Evolutionary conservation across 1,140 invertebrate species (phyloP).

Genomic region (Zaprionus nigranus): DNA sequence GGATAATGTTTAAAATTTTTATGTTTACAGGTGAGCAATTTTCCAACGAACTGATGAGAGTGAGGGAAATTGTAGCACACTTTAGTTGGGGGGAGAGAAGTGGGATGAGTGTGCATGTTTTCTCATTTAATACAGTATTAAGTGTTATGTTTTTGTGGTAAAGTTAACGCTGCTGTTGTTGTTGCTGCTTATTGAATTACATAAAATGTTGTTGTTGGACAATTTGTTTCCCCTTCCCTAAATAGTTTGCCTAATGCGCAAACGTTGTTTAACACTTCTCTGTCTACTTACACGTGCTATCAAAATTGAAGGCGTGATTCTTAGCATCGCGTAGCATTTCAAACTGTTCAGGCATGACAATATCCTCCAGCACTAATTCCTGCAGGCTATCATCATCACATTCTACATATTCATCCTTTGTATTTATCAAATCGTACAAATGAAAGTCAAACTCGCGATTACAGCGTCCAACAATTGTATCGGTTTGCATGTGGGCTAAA

Average conservation of each 20-base stretch:
- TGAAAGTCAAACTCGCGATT: conserved; percentile 77
- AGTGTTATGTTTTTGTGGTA: conserved; percentile 79
- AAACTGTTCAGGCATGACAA: conserved; percentile 75
- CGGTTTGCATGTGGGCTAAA: conserved; percentile 75
- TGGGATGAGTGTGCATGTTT: conserved; percentile 65
- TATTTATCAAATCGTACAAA: conserved; percentile 56
- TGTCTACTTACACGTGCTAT: conserved; percentile 58
- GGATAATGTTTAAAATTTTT: conserved; percentile 82
- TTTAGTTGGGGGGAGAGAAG: too few species aligned
- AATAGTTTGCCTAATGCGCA: conserved; percentile 45
- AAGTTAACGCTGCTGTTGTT: conserved; percentile 51
- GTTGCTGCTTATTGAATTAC: conserved; percentile 68
- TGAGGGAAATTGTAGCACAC: background rate
- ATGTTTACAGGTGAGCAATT: conserved; percentile 82
- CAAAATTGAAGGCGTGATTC: conserved; percentile 64
- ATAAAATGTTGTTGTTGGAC: conserved; percentile 63
- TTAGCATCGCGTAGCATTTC: conserved; percentile 68
- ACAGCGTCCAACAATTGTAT: conserved; percentile 68
- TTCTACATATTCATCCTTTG: conserved; percentile 52
- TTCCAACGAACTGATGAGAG: conserved; percentile 53
- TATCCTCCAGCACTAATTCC: conserved; percentile 61
- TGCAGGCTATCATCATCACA: conserved; percentile 64
- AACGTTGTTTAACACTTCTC: conserved; percentile 56
- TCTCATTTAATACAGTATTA: conserved; percentile 82
- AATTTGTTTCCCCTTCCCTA: conserved; percentile 51